Conservation (phyloP, 2,888 invertebrate genomes). For the Protophormia terraenovae region DNA sequence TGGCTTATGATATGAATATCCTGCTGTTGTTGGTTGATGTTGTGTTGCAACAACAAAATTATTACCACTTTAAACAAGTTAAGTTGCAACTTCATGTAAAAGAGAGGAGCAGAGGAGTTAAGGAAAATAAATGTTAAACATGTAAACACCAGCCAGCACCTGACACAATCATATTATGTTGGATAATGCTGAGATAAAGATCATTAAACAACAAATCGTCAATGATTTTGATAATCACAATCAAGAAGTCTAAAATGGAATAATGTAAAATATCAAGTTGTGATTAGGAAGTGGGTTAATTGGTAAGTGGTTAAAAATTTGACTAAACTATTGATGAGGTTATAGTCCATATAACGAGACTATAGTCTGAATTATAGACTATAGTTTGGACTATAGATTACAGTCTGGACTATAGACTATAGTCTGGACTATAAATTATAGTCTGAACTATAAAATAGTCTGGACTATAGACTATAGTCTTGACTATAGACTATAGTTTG, state of each 20-base stretch:
- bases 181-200: constrained; percentile 48
- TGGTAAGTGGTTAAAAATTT: neutral
- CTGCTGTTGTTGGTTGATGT: constrained; percentile 58
- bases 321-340: neutral
- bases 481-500: too few relatives aligned
- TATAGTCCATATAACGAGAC: neutral
- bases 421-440: too few relatives aligned
- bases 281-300: neutral
- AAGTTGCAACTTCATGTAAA: constrained; percentile 8
- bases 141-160: constrained; percentile 49
- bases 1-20: constrained; percentile 49
- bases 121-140: constrained; percentile 30
- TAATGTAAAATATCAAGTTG: neutral
- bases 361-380: too few relatives aligned
- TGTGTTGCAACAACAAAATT: constrained; percentile 24
- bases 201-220: constrained; percentile 65
- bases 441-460: too few relatives aligned
- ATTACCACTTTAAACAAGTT: constrained; percentile 43
- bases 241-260: constrained; percentile 28
- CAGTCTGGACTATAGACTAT: too few relatives aligned
- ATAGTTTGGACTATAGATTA: too few relatives aligned
- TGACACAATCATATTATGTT: constrained; percentile 60
- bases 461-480: too few relatives aligned
- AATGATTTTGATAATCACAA: constrained; percentile 55
- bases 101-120: neutral